Conservation (phyloP, 1,140 invertebrate species). For the Doryteuthis pealeii region DNA sequence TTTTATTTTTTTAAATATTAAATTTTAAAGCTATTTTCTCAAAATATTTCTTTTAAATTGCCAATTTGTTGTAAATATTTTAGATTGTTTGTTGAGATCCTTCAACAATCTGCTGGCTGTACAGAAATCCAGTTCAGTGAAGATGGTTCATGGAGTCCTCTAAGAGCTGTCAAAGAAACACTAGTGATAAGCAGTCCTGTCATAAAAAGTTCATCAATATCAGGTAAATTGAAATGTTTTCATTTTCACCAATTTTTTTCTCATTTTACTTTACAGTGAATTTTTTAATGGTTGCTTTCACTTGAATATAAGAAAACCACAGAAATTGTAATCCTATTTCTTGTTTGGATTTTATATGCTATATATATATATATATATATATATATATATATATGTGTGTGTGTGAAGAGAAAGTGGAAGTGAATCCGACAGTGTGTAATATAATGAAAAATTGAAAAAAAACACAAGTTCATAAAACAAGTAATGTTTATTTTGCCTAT, state of each 20-base stretch:
- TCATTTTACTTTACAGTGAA: not conserved
- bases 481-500: no score
- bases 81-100: conserved; percentile 55
- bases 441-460: no score
- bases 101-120: conserved; percentile 44
- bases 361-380: not conserved
- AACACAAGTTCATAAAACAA: no score
- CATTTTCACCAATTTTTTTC: conserved; percentile 11
- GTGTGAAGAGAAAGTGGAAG: no score
- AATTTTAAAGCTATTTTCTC: no score
- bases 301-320: not conserved
- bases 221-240: conserved; percentile 9
- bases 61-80: no score
- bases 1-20: no score
- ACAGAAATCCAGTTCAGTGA: conserved; percentile 82
- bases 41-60: no score
- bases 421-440: no score
- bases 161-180: conserved; percentile 63
- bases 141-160: conserved; percentile 86
- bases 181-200: conserved; percentile 43
- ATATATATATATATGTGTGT: not conserved
- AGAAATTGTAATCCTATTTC: not conserved
- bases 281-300: not conserved
- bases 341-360: not conserved
- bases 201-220: conserved; percentile 5